Conservation (phyloP, 2,113 vertebrate genomes). For the Alces alces region DNA sequence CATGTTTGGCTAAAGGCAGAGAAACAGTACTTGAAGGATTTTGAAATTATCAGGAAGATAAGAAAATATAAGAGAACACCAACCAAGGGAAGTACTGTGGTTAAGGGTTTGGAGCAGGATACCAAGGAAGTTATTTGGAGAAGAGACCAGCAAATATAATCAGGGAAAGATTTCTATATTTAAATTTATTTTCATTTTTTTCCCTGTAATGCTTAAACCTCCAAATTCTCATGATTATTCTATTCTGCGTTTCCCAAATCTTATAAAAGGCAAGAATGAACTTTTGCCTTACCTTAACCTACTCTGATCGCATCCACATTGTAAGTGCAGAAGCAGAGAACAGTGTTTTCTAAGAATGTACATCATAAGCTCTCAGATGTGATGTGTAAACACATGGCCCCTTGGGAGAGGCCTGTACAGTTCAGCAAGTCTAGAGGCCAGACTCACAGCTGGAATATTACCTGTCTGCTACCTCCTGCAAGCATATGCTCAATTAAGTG, state of each 20-base stretch:
- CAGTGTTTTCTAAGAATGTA: background rate
- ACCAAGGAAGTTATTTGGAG: background rate
- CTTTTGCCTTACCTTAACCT: background rate
- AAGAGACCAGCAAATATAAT: background rate
- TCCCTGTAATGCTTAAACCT: background rate
- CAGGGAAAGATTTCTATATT: background rate
- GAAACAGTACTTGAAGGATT: conserved; percentile 2
- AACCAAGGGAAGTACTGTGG: background rate
- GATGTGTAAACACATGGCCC: background rate
- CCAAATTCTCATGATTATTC: background rate
- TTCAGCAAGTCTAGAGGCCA: background rate
- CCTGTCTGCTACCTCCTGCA: background rate
- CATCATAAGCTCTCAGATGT: background rate
- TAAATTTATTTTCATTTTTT: background rate
- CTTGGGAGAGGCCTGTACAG: background rate
- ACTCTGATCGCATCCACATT: fast-evolving
- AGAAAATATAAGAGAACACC: conserved; percentile 1
- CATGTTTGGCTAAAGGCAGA: conserved; percentile 32
- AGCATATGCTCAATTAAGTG: background rate
- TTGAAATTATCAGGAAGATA: conserved; percentile 39
- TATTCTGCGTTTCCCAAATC: background rate
- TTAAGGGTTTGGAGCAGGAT: background rate
- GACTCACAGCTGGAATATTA: background rate
- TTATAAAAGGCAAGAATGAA: background rate
- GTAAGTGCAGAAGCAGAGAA: background rate